Percentiles rank a stretch among this genome's conserved stretches.
Evolutionary conservation across 2,113 vertebrate genomes (phyloP).

Genomic region (Paraplagusia blochii): DNA sequence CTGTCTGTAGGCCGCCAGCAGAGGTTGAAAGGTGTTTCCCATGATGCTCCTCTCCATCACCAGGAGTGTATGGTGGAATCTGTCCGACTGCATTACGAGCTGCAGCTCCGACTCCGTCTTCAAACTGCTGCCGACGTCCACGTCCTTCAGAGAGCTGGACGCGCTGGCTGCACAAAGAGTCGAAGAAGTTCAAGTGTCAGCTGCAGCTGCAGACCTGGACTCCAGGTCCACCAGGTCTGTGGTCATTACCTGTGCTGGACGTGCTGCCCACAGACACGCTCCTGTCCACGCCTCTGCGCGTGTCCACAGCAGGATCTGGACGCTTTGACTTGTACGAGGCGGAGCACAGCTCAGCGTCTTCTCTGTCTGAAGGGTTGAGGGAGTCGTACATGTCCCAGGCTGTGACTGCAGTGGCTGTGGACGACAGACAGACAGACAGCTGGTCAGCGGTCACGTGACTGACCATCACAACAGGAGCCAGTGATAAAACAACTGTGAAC

Average conservation of each 20-base stretch:
- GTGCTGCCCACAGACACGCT: conserved; percentile 35
- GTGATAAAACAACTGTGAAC: too few relatives aligned
- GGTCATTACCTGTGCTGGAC: conserved; percentile 63
- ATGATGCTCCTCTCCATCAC: conserved; percentile 85
- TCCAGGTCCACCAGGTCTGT: neutral
- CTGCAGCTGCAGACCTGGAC: too few relatives aligned
- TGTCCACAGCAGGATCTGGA: neutral
- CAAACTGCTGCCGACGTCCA: conserved; percentile 51
- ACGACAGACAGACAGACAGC: too few relatives aligned
- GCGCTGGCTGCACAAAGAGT: conserved; percentile 41
- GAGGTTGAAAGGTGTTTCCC: conserved; percentile 81
- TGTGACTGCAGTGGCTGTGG: conserved; percentile 72
- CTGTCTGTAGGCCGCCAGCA: conserved; percentile 84
- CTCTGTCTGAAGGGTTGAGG: conserved; percentile 1
- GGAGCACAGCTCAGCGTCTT: neutral
- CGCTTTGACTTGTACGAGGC: conserved; percentile 7
- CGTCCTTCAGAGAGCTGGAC: conserved; percentile 62
- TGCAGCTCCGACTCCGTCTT: conserved; percentile 59
- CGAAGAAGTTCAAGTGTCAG: too few relatives aligned
- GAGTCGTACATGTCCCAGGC: conserved; percentile 80
- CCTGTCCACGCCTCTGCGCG: conserved; percentile 28
- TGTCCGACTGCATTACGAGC: conserved; percentile 74
- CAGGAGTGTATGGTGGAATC: conserved; percentile 77
- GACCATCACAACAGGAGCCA: too few relatives aligned
- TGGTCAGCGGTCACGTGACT: too few relatives aligned